A percentile compares a stretch with the other conserved stretches of the same genome.
Conservation (phyloP, 1,140 invertebrate genomes). For the Euura lappo region DNA sequence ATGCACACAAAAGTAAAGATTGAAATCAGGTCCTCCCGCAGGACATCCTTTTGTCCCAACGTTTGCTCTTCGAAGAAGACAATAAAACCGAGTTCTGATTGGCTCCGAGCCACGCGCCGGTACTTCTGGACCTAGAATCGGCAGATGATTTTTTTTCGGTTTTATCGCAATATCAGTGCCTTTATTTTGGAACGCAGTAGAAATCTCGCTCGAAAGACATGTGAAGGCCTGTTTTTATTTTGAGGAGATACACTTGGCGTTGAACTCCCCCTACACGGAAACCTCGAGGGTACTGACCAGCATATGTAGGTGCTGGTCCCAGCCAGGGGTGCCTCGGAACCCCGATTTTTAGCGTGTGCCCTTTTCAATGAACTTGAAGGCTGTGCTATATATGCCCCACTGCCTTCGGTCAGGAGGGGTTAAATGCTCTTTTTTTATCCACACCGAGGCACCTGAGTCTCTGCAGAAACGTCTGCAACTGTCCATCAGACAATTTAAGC, state of each 20-base stretch:
- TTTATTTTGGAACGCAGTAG: too few species aligned
- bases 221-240: too few species aligned
- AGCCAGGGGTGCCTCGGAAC: constrained; percentile 41
- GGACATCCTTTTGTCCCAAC: constrained; percentile 11
- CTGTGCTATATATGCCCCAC: constrained; percentile 26
- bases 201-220: too few species aligned
- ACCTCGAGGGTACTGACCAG: constrained; percentile 28
- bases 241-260: neutral
- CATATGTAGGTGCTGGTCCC: constrained; percentile 48
- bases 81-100: constrained; percentile 37
- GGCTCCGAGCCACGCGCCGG: constrained; percentile 47
- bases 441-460: neutral
- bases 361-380: constrained; percentile 54
- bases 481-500: too few species aligned
- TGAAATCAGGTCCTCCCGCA: constrained; percentile 13
- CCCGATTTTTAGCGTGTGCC: constrained; percentile 49
- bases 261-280: constrained; percentile 8
- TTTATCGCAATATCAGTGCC: too few species aligned
- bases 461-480: too few species aligned
- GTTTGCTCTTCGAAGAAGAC: constrained; percentile 17
- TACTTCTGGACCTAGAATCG: constrained; percentile 46
- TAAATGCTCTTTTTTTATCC: constrained; percentile 50
- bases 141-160: constrained; percentile 56
- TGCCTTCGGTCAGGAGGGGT: constrained; percentile 28
- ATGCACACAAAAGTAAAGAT: neutral